Evolutionary conservation across 2,888 invertebrate genomes (phyloP), one percentile per base, ranked within the genome.

Genomic region (Lasioglossum calceatum): DNA sequence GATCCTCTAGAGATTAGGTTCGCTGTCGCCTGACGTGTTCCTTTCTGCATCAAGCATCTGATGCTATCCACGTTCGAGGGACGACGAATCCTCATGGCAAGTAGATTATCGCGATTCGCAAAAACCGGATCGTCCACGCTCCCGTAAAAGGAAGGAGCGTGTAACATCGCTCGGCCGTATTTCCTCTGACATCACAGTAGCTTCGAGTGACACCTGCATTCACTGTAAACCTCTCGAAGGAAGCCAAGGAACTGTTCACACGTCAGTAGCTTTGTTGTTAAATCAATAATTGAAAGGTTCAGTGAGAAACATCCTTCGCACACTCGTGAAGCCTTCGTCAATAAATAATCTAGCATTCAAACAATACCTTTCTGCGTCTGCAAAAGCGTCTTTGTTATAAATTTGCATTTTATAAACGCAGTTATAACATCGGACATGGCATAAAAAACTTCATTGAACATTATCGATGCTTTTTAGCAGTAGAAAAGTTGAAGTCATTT

Each of bases 171-270:
- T n/a, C 3, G 39, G 50, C 67, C 77, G 67, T 78, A 77, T 78
- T 58, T 82, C 73, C 77, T 78, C 72, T 82, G 74, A 82, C 78
- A 82, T 82, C 82, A 82, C 50, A 78, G 67, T 12, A 47, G 73
- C 54, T 70, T 74, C 58, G 19, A 23, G 32, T 75, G 70, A 79
- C 79, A 82, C 75, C 79, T 79, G 54, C 64, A 27, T 32, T 54
- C 23, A 36, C 70, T 54, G 75, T 74, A 54, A 79, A 23, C 67
- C 42, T 73, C 50, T 47, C 16, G 36, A 71, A 79, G 67, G 67
- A 78, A 82, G 32, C 72, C 50, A 27, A 54, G 47, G 32, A 78
- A 78, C 36, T 61, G 50, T 78, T 73, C 44, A 19, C 36, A 10
- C 14, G 27, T 4, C 10, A 10, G 23, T 23, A 39, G 39, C 23